Conservation (phyloP, 2,797 vertebrate genomes). For the Brachyalestes nurse region DNA sequence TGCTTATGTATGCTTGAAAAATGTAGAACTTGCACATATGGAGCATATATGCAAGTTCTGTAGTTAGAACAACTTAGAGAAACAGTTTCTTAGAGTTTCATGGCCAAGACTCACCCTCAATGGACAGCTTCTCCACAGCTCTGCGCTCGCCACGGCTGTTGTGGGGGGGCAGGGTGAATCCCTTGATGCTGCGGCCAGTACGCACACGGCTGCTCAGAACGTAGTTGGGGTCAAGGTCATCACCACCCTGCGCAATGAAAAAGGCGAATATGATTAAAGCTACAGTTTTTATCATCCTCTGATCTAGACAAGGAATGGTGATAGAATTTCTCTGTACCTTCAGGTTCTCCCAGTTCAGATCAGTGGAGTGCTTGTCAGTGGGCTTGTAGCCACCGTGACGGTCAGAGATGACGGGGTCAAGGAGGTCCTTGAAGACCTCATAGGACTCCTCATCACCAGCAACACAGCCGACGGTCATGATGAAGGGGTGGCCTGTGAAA, state of each 20-base stretch:
- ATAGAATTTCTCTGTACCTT: slow-evolving; percentile 70
- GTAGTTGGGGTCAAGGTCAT: slow-evolving; percentile 84
- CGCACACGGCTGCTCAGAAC: slow-evolving; percentile 84
- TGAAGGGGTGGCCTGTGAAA: slow-evolving; percentile 87
- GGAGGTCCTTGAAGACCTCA: slow-evolving; percentile 79
- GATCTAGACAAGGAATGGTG: background rate
- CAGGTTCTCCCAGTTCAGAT: slow-evolving; percentile 86
- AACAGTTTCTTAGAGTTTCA: background rate
- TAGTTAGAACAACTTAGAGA: background rate
- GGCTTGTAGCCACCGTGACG: slow-evolving; percentile 85
- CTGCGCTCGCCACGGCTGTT: slow-evolving; percentile 86
- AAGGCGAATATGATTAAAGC: background rate
- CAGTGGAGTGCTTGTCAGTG: slow-evolving; percentile 84
- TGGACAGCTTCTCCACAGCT: slow-evolving; percentile 79
- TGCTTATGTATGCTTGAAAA: no score
- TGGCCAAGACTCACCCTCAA: slow-evolving; percentile 74
- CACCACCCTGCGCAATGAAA: slow-evolving; percentile 70
- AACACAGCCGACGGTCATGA: slow-evolving; percentile 87
- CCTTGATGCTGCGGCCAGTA: slow-evolving; percentile 86
- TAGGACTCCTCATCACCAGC: slow-evolving; percentile 85
- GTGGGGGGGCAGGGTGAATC: slow-evolving; percentile 83
- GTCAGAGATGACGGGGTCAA: slow-evolving; percentile 84
- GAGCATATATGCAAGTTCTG: background rate
- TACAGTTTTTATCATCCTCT: background rate
- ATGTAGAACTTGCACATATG: background rate